Evolutionary conservation across 2,888 invertebrate species (phyloP).

Genomic region (Epistrophella euchroma): DNA sequence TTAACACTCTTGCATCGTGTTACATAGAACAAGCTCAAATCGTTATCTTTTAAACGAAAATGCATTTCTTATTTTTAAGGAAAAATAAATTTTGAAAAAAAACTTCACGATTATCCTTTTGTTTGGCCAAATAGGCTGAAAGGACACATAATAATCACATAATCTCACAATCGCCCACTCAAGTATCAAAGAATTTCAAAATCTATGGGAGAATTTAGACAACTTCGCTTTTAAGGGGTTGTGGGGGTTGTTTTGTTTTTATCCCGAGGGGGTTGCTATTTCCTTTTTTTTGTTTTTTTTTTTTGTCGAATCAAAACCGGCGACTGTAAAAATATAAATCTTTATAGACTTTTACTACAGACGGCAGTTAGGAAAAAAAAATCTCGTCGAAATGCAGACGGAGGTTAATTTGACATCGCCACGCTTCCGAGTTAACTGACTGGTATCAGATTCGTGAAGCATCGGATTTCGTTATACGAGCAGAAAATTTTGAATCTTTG

Average conservation of each 20-base stretch:
- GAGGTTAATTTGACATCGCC: slow-evolving; percentile 81
- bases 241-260: slow-evolving; percentile 12
- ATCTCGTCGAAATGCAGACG: slow-evolving; percentile 57
- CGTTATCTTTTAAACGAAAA: slow-evolving; percentile 20
- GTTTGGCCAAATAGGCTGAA: slow-evolving; percentile 13
- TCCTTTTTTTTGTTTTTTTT: slow-evolving; percentile 26
- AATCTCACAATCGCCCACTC: slow-evolving; percentile 13
- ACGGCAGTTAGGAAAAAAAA: slow-evolving; percentile 35
- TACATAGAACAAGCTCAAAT: neutral
- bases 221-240: neutral
- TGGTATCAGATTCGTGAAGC: slow-evolving; percentile 78
- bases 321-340: slow-evolving; percentile 6
- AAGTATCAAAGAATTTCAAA: slow-evolving; percentile 17
- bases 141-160: slow-evolving; percentile 44
- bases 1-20: slow-evolving; percentile 14
- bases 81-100: neutral
- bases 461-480: slow-evolving; percentile 69
- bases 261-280: neutral
- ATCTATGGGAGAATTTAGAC: neutral
- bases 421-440: slow-evolving; percentile 84
- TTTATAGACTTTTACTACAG: slow-evolving; percentile 6
- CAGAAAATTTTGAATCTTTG: slow-evolving; percentile 54
- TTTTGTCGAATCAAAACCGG: slow-evolving; percentile 27
- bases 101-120: slow-evolving; percentile 9
- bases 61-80: slow-evolving; percentile 6